Conservation (phyloP, 2,797 vertebrate genomes). For the Fringilla coelebs region DNA sequence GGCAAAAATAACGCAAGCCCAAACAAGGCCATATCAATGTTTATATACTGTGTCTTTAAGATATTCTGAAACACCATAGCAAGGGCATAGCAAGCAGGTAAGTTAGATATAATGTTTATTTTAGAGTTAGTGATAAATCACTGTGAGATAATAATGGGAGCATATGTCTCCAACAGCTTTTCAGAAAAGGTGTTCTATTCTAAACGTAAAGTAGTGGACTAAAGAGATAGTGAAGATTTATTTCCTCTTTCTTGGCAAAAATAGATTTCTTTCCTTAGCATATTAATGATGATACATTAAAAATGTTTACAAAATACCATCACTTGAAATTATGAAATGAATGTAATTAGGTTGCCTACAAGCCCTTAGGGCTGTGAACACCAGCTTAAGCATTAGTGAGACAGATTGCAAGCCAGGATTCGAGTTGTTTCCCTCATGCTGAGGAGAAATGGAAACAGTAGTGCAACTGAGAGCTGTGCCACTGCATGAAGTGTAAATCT, state of each 20-base stretch:
- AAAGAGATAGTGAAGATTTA: constrained; percentile 76
- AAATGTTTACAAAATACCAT: constrained; percentile 72
- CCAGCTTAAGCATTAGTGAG: constrained; percentile 62
- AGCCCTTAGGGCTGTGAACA: constrained; percentile 43
- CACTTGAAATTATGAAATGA: constrained; percentile 69
- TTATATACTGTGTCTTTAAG: constrained; percentile 17
- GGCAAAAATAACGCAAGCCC: not conserved
- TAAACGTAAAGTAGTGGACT: constrained; percentile 67
- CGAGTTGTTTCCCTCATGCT: constrained; percentile 3
- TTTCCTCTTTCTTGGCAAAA: constrained; percentile 69
- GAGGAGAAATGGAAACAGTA: constrained; percentile 14
- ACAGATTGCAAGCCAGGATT: constrained; percentile 55
- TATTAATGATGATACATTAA: constrained; percentile 76
- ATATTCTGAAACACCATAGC: constrained; percentile 34
- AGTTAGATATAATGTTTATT: constrained; percentile 58
- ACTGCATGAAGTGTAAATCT: not conserved
- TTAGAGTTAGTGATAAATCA: constrained; percentile 72
- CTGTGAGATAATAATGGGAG: constrained; percentile 66
- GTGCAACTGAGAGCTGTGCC: not conserved
- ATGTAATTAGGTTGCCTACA: constrained; percentile 64
- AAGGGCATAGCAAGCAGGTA: constrained; percentile 35
- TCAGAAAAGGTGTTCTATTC: constrained; percentile 62
- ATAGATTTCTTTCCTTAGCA: constrained; percentile 70
- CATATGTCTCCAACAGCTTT: constrained; percentile 74
- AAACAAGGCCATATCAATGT: not conserved